A percentile compares a stretch with the other conserved stretches of the same genome.
These are phyloP conservation scores for Ectropis grisescens DNA, from an alignment of 1,140 invertebrate species.

Conservation along the genomic window DNA sequence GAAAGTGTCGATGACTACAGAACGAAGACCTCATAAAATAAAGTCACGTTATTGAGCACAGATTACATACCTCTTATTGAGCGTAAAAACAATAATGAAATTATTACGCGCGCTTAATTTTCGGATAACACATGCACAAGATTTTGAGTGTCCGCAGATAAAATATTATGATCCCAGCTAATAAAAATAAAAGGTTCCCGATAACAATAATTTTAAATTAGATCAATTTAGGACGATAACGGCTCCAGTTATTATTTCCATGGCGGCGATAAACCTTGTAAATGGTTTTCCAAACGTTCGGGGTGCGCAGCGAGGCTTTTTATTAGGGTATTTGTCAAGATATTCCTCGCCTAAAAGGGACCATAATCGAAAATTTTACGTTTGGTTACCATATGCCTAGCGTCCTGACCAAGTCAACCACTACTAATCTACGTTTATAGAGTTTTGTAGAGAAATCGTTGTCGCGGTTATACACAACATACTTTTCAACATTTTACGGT, in stretches of 20 bases:
- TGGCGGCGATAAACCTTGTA: constrained; percentile 63
- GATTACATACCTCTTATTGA: too few species aligned
- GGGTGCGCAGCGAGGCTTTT: constrained; percentile 49
- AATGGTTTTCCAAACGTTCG: constrained; percentile 64
- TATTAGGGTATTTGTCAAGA: constrained; percentile 67
- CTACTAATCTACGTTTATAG: too few species aligned
- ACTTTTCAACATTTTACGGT: too few species aligned
- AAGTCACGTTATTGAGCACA: too few species aligned
- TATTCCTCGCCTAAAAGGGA: constrained; percentile 49
- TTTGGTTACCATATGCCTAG: constrained; percentile 48
- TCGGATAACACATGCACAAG: constrained; percentile 13
- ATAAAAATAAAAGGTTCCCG: constrained; percentile 56
- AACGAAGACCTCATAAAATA: too few species aligned
- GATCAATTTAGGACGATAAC: constrained; percentile 65
- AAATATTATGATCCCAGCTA: constrained; percentile 38
- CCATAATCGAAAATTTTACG: constrained; percentile 57
- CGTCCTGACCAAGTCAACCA: constrained; percentile 18
- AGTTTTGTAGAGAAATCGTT: too few species aligned
- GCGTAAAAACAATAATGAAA: too few species aligned
- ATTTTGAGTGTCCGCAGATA: constrained; percentile 19
- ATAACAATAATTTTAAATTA: constrained; percentile 66
- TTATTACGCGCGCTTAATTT: too few species aligned
- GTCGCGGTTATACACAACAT: too few species aligned
- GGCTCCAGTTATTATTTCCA: constrained; percentile 64
- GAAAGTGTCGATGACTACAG: too few species aligned